Evolutionary conservation across 2,888 invertebrate species (phyloP).

Genomic region (Catocala nupta): DNA sequence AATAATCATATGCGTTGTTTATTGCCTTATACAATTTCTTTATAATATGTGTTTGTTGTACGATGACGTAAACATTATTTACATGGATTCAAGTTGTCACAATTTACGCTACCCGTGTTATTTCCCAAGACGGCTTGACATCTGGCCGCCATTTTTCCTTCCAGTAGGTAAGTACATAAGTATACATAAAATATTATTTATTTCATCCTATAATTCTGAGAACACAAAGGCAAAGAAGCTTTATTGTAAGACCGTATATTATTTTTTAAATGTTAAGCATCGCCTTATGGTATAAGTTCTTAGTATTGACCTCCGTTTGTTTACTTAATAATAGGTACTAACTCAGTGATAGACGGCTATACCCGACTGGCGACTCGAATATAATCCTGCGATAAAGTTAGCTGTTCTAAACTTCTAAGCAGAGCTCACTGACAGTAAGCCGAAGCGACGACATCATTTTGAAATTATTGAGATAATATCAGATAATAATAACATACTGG

Average conservation of each 20-base stretch:
- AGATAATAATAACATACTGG: slow-evolving; percentile 6
- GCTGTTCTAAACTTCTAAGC: not conserved
- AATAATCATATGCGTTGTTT: too few relatives aligned
- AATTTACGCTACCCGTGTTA: not conserved
- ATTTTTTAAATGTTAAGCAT: too few relatives aligned
- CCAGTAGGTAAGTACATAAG: too few relatives aligned
- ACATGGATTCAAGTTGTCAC: not conserved
- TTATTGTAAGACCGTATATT: too few relatives aligned
- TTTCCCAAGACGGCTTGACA: not conserved
- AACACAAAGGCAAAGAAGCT: not conserved
- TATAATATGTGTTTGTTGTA: too few relatives aligned
- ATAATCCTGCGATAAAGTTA: not conserved
- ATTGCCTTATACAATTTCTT: too few relatives aligned
- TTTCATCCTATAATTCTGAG: not conserved
- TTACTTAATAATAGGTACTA: too few relatives aligned
- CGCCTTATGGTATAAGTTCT: too few relatives aligned
- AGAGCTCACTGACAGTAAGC: not conserved
- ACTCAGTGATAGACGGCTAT: too few relatives aligned
- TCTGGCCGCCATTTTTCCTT: not conserved
- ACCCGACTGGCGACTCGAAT: too few relatives aligned
- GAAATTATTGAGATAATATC: slow-evolving; percentile 1
- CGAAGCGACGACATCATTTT: not conserved
- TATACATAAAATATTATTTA: not conserved
- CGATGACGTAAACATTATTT: slow-evolving; percentile 1
- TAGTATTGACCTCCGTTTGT: too few relatives aligned